Conservation (phyloP, 2,888 invertebrate genomes). For the Steinernema carpocapsae region DNA sequence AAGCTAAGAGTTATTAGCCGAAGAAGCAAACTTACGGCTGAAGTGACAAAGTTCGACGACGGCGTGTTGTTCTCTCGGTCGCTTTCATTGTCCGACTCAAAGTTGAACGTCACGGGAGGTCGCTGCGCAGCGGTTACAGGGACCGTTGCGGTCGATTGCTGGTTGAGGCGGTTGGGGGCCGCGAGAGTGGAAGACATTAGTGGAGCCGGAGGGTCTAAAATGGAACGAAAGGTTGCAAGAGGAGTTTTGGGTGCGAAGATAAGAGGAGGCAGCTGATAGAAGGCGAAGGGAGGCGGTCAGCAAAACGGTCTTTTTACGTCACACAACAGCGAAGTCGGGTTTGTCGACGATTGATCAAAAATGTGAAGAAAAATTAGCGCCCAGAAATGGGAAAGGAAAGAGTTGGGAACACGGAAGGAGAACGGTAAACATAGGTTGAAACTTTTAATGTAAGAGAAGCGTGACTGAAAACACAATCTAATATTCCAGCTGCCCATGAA, state of each 20-base stretch:
- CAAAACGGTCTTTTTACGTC: conserved; percentile 32
- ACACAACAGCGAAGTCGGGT: conserved; percentile 20
- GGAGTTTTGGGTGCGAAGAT: background rate
- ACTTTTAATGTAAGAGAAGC: no score
- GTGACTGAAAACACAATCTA: no score
- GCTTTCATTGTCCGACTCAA: conserved; percentile 30
- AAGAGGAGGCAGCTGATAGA: background rate
- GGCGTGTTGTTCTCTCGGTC: conserved; percentile 31
- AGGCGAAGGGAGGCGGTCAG: conserved; percentile 22
- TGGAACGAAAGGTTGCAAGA: background rate
- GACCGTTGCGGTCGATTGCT: background rate
- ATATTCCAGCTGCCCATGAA: no score
- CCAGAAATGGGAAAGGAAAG: background rate
- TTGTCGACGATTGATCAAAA: conserved; percentile 27
- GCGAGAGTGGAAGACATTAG: conserved; percentile 20
- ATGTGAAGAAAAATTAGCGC: background rate
- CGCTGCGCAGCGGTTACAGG: background rate
- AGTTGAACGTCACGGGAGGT: conserved; percentile 3
- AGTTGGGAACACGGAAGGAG: no score
- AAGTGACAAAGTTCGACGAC: background rate
- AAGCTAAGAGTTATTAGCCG: background rate
- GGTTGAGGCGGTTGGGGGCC: conserved; percentile 14
- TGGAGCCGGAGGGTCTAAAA: conserved; percentile 19
- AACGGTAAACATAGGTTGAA: no score
- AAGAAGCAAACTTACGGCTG: conserved; percentile 7